Conservation (phyloP, 2,888 invertebrate species). For the Mesorhabditis spiculigera region DNA sequence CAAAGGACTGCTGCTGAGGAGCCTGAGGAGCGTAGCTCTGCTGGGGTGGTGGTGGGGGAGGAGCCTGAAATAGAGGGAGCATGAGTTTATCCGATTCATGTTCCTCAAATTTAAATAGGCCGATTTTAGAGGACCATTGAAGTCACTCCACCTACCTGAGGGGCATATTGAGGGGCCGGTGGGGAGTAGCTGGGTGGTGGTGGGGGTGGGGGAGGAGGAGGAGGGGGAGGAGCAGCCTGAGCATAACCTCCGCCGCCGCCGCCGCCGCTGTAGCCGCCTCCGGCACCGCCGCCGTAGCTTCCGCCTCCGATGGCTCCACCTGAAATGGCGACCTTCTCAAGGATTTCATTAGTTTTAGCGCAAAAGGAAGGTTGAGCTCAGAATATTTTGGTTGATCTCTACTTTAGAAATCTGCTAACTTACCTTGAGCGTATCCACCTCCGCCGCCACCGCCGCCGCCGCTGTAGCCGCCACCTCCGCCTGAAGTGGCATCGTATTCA, state of each 20-base stretch:
- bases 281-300: background rate
- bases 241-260: slow-evolving; percentile 3
- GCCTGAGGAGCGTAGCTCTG: too few species aligned
- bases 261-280: background rate
- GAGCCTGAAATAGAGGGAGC: too few species aligned
- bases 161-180: background rate
- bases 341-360: background rate
- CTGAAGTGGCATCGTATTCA: too few species aligned
- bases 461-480: background rate
- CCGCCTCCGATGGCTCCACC: background rate
- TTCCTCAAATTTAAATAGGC: too few species aligned
- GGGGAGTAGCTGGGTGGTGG: background rate
- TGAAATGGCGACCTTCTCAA: too few species aligned
- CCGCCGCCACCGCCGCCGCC: background rate
- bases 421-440: background rate
- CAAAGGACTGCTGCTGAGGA: too few species aligned
- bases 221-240: background rate
- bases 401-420: background rate
- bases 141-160: background rate
- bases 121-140: too few species aligned
- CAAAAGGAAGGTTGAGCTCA: background rate
- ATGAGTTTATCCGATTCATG: too few species aligned
- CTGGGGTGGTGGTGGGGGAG: too few species aligned
- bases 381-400: background rate
- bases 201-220: slow-evolving; percentile 1